phyloP scores from a whole-genome alignment of 1,140 invertebrate species.

The Potamilus streckersoni region DNA sequence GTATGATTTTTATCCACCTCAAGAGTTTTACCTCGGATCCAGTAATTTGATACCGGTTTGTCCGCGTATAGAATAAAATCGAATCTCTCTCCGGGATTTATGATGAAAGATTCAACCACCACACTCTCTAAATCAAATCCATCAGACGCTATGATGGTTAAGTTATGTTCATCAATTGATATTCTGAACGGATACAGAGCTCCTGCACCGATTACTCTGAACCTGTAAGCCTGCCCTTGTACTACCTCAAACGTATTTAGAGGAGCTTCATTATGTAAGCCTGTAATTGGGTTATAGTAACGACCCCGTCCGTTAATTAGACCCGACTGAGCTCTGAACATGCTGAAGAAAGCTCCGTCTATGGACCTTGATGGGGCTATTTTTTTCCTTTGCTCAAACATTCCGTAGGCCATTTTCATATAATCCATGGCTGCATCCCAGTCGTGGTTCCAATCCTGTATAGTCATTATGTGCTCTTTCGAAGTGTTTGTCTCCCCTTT shows the following conservation, averaged over 20 bases:
- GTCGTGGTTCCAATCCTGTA: slow-evolving; percentile 14
- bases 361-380: not conserved
- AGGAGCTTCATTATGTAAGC: slow-evolving; percentile 67
- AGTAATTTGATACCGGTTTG: slow-evolving; percentile 79
- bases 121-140: slow-evolving; percentile 82
- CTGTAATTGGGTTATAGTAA: slow-evolving; percentile 68
- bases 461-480: slow-evolving; percentile 9
- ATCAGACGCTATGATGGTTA: slow-evolving; percentile 79
- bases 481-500: not conserved
- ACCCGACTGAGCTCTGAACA: not conserved
- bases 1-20: slow-evolving; percentile 23
- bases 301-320: slow-evolving; percentile 13
- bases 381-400: not conserved
- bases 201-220: slow-evolving; percentile 30
- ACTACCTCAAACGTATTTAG: slow-evolving; percentile 24
- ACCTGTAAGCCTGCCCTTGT: slow-evolving; percentile 24
- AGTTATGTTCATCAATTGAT: slow-evolving; percentile 75
- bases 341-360: slow-evolving; percentile 8
- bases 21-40: slow-evolving; percentile 74
- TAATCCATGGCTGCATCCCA: not conserved
- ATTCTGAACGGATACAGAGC: slow-evolving; percentile 59
- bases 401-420: not conserved
- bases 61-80: slow-evolving; percentile 81
- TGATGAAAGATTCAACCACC: slow-evolving; percentile 63
- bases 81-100: slow-evolving; percentile 79